Percentiles rank a stretch among this genome's conserved stretches.
Evolutionary conservation across 2,888 invertebrate genomes (phyloP).

Genomic region (Caenorhabditis becei): DNA sequence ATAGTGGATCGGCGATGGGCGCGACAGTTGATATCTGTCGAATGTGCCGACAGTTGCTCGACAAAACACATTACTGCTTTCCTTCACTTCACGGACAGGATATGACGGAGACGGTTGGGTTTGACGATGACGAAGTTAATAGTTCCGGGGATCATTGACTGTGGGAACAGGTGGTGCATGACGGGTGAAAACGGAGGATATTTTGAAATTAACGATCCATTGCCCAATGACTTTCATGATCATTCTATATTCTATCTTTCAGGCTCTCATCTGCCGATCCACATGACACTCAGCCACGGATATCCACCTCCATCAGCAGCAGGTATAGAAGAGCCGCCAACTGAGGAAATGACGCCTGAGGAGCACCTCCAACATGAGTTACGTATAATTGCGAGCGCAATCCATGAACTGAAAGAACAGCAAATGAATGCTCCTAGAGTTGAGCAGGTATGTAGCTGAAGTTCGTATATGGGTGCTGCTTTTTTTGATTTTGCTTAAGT

Average conservation of each 20-base stretch:
- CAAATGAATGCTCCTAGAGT: conserved; percentile 40
- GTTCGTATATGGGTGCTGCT: background rate
- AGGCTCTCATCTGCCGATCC: conserved; percentile 71
- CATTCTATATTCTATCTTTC: conserved; percentile 48
- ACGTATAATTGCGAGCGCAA: conserved; percentile 37
- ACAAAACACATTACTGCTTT: conserved; percentile 59
- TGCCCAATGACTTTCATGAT: background rate
- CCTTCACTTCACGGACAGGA: conserved; percentile 18
- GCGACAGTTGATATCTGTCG: conserved; percentile 67
- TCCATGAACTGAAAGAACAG: conserved; percentile 51
- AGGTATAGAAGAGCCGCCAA: conserved; percentile 48
- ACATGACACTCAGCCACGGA: conserved; percentile 75
- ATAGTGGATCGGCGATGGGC: conserved; percentile 53
- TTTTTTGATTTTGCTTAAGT: background rate
- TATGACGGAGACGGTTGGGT: conserved; percentile 44
- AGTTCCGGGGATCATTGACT: conserved; percentile 11
- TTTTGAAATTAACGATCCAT: conserved; percentile 2
- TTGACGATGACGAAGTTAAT: conserved; percentile 10
- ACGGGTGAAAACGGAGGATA: background rate
- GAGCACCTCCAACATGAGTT: conserved; percentile 52
- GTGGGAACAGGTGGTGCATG: conserved; percentile 25
- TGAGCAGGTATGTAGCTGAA: conserved; percentile 46
- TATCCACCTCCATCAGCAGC: conserved; percentile 67
- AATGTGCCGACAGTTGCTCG: conserved; percentile 60
- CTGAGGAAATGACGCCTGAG: conserved; percentile 33